Conservation (phyloP, 2,113 vertebrate genomes). For the Aegotheles bennettii region DNA sequence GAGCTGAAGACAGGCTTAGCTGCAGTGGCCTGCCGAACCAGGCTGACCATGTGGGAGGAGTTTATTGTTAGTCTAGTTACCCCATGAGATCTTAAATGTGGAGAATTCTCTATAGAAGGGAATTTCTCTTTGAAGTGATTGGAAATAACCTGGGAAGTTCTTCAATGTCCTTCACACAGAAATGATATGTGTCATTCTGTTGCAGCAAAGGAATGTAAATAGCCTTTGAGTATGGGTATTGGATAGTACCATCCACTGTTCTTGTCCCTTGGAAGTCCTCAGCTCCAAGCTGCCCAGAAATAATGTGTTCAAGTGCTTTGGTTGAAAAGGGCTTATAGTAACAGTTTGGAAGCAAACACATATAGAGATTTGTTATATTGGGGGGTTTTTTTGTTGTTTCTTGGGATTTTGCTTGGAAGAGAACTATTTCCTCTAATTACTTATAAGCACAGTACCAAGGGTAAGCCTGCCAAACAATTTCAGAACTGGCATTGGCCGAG, state of each 20-base stretch:
- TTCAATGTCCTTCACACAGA: not conserved
- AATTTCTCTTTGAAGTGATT: not conserved
- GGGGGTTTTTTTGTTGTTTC: not conserved
- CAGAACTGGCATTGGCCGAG: not conserved
- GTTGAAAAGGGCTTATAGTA: not conserved
- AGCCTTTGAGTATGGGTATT: not conserved
- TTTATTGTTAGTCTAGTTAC: not conserved
- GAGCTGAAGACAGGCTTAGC: not conserved
- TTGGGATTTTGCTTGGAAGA: not conserved
- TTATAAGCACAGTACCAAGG: not conserved
- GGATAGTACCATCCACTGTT: not conserved
- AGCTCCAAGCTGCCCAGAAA: not conserved
- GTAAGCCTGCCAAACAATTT: not conserved
- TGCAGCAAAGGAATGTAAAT: not conserved
- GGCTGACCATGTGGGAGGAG: not conserved
- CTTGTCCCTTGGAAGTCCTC: not conserved
- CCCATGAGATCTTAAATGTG: rapidly evolving
- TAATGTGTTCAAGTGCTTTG: not conserved
- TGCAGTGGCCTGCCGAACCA: not conserved
- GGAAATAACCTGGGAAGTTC: not conserved
- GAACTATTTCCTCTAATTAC: not conserved
- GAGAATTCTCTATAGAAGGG: not conserved
- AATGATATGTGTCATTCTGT: not conserved
- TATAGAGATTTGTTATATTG: not conserved
- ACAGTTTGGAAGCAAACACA: not conserved